Base-by-base conservation (phyloP, 2,113 vertebrate genomes). In the Cettia cetti region DNA sequence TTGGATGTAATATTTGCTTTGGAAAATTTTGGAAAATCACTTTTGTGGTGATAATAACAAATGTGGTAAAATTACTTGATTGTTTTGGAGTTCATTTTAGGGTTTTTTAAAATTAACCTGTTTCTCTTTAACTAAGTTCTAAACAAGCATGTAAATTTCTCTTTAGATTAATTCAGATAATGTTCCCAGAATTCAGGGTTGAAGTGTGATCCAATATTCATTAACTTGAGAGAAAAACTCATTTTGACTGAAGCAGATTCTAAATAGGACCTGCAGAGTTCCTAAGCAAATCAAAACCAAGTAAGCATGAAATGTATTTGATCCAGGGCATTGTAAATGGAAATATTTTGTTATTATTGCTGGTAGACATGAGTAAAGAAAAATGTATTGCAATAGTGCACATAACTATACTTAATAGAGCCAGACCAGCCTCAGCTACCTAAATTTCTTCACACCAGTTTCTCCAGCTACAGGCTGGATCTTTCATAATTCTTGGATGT, bases 41-140 rank as follows among this genome's bases (percentile, higher is more conserved):
- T 33, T 57, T 39, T 68, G 42, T 49, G 8, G 7, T 49, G 11
- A 39, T 33, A 17, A 11, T 33, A 52, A 21, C 4, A 33, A 13
- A 63, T 16, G 9, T 33, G 40, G n/a, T 68, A 57, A 33, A 57
- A 57, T 27, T 54, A 24, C 21, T 54, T 66, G 2, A 11, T 28
- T 31, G 35, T 35, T 64, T 52, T 49, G 2, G 10, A 11, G 15
- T 35, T 64, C 5, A 7, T 63, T 64, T 52, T 52, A 50, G 35
- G 7, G 1, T 2, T 30, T 6, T 3, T 7, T 3, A 50, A 3
- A 39, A 24, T 59, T 56, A 64, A 27, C 7, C 15, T 39, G 8
- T 11, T 82, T 64, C 44, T 83, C 10, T 60, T 16, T 45, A 27
- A 63, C 65, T 35, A 4, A 17, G 13, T 76, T 83, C 30, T 72